Conservation (phyloP, 2,113 vertebrate species). For the Galeopterus variegatus region DNA sequence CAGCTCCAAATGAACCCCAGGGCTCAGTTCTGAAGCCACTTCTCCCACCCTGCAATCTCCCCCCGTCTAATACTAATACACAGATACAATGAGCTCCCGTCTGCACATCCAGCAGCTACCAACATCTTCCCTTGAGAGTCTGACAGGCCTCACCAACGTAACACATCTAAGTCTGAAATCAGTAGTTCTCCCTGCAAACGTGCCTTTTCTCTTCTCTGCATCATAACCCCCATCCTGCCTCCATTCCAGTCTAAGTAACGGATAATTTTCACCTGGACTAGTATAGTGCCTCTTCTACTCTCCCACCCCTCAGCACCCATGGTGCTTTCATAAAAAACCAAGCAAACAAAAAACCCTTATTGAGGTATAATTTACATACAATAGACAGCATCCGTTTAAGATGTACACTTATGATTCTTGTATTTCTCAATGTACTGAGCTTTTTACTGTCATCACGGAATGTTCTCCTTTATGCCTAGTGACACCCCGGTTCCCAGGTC, state of each 20-base stretch:
- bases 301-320: background rate
- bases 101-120: background rate
- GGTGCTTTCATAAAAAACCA: background rate
- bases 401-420: background rate
- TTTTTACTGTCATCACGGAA: background rate
- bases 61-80: background rate
- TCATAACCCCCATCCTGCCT: background rate
- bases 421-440: background rate
- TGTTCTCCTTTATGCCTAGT: background rate
- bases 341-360: background rate
- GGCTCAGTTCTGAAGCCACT: background rate
- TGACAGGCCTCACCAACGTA: background rate
- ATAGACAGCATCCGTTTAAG: background rate
- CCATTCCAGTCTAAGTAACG: background rate
- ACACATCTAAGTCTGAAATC: background rate
- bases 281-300: background rate
- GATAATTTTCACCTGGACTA: background rate
- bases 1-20: background rate
- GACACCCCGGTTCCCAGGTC: background rate
- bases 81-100: background rate
- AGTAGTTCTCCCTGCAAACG: background rate
- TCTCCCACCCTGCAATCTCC: background rate
- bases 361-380: background rate
- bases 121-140: fast-evolving
- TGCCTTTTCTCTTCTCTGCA: background rate